Evolutionary conservation across 2,113 vertebrate genomes (phyloP), one percentile per base, ranked within the genome.

Genomic region (Lophochroa leadbeateri): DNA sequence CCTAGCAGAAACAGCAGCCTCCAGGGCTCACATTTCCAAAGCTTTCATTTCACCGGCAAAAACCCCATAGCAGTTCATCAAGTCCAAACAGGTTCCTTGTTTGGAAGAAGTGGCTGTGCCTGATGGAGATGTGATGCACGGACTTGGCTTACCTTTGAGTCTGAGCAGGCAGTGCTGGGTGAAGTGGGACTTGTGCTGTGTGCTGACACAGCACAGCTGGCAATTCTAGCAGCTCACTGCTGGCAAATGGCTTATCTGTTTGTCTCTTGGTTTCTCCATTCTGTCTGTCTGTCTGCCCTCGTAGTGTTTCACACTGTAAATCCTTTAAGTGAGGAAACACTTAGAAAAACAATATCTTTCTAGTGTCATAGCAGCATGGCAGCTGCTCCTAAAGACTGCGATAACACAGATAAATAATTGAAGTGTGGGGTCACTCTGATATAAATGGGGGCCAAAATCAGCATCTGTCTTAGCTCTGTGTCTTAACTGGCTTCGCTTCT

Each of bases 111-210:
- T 1, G 28, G 7, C 27, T 75, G 20, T 81, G 53, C 19, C 33
- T 79, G n/a, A 6, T 9, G 53, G 79, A 53, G 71, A 11, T 28
- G 53, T 17, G 71, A 17, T 44, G 64, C 17, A 18, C 0, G 2
- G 41, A 24, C 44, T 17, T 1, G 0, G 6, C 0, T 0, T 41
- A 41, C n/a, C 31, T 61, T 75, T 35, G 35, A 29, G 10, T 80
- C 82, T 58, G 50, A 43, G 6, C 41, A 33, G 35, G 44, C 67
- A 64, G 28, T 2, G 1, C 70, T 57, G 70, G 55, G n/a, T 61
- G 47, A 89, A 46, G 6, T 13, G 57, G 29, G 31, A 24, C 19
- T 27, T 29, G 25, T 31, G 63, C 82, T 74, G 71, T 46, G 72
- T 70, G 23, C 69, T 89, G 86, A 92, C 74, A 70, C 0, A 16